Base-by-base conservation (phyloP, 2,113 vertebrate species). In the Dipodomys stephensi region DNA sequence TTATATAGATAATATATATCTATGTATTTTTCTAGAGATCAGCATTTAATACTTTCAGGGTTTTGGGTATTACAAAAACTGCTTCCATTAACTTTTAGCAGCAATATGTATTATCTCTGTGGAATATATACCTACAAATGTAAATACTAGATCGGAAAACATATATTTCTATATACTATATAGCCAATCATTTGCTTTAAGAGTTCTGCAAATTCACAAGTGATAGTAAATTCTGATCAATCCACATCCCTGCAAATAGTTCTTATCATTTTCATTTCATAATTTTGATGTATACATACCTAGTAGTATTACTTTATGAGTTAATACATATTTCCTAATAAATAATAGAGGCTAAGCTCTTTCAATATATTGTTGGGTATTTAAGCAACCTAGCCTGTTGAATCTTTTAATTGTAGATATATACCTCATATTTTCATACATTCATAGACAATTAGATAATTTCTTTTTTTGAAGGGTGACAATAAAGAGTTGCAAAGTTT, bases 221-320 rank as follows among this genome's bases (percentile, higher is more conserved):
- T 53, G 20, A 30, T 65, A 27, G 35, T 69, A 23, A 89, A 60
- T 25, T 81, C 28, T 49, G 2, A 77, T 83, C 44, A 46, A 2
- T 82, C 10, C 23, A 68, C 1, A 53, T 10, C 46, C 68, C 73
- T 74, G 13, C 4, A 80, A 87, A 91, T 20, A 92, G 76, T 91
- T 83, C 39, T 57, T 32, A 78, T 72, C 25, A 46, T 84, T 81
- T 77, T 53, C 76, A 83, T 77, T 86, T 80, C 82, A 77, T 25
- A 8, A 32, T 73, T 62, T 67, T 44, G 11, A 16, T 92, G 27
- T 4, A 1, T 35, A 73, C 64, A 73, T 69, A 15, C 12, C 53
- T n/a, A 73, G 23, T 76, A 6, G 46, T 25, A 87, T 69, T 57
- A 53, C 19, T 76, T 0, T 73, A 49, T 49, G 16, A 22, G 57